A percentile compares a stretch with the other conserved stretches of the same genome.
Evolutionary conservation across 2,797 vertebrate genomes (phyloP).

Genomic region (Premnoplex brunnescens): DNA sequence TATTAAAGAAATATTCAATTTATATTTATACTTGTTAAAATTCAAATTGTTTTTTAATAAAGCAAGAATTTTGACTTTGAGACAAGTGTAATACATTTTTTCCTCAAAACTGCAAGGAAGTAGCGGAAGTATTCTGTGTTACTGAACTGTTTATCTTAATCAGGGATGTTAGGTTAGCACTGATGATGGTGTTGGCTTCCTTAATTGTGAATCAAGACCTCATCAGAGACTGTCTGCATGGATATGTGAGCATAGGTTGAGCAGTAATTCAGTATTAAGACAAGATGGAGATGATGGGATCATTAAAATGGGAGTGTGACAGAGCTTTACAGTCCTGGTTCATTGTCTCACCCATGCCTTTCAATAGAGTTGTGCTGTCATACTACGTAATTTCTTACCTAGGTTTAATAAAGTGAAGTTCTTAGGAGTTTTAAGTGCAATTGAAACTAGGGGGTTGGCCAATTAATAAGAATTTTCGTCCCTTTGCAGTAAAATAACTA

Average conservation of each 20-base stretch:
- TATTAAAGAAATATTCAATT: not conserved
- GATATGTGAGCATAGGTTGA: not conserved
- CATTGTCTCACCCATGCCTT: not conserved
- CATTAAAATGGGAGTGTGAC: not conserved
- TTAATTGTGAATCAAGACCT: not conserved
- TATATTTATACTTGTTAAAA: not conserved
- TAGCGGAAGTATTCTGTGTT: not conserved
- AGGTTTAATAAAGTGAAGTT: not conserved
- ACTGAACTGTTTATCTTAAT: not conserved
- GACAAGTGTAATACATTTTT: not conserved
- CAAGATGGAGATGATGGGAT: not conserved
- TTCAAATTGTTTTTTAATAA: not conserved
- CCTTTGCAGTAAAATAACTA: not conserved
- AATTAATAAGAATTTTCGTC: not conserved
- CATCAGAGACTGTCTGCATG: not conserved
- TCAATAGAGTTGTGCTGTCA: not conserved
- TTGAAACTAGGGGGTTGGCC: not conserved
- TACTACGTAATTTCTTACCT: not conserved
- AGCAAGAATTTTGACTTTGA: not conserved
- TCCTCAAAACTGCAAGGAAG: not conserved
- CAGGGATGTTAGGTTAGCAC: not conserved
- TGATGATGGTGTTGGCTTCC: accelerated
- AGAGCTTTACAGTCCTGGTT: not conserved
- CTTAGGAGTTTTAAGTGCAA: not conserved
- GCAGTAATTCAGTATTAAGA: not conserved